These are phyloP conservation scores for Molossus alvarezi DNA, from an alignment of 2,797 vertebrate genomes.

Conservation along the genomic window DNA sequence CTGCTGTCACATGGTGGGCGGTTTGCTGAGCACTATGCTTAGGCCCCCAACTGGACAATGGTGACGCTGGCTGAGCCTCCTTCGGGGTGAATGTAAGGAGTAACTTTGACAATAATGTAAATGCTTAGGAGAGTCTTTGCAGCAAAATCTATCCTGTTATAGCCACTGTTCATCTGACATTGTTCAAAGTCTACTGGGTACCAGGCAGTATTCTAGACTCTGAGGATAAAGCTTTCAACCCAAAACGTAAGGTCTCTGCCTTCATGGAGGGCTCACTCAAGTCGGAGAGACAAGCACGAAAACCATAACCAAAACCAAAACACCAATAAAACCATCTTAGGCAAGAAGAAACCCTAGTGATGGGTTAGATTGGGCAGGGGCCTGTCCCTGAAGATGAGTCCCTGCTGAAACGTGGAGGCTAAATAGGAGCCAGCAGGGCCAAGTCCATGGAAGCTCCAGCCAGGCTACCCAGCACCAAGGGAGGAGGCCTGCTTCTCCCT, in stretches of 20 bases:
- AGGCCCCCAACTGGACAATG: neutral
- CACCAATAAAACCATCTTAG: neutral
- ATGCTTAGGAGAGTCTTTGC: accelerated
- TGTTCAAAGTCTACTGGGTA: neutral
- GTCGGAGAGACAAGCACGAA: neutral
- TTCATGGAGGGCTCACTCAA: neutral
- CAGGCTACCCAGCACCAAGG: accelerated
- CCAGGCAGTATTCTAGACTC: neutral
- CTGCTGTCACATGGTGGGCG: neutral
- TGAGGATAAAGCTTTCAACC: neutral
- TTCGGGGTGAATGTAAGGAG: neutral
- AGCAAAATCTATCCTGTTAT: accelerated
- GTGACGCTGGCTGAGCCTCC: neutral
- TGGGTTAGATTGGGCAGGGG: neutral
- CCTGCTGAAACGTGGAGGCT: accelerated
- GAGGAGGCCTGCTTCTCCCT: neutral
- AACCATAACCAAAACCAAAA: neutral
- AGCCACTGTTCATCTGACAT: accelerated
- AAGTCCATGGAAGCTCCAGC: accelerated
- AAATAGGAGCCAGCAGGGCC: too few relatives aligned
- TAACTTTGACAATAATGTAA: accelerated
- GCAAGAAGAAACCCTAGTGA: neutral
- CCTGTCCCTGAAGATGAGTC: accelerated
- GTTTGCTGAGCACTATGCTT: neutral
- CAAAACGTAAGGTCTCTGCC: neutral